Base-by-base conservation (phyloP, 1,140 invertebrate species). In the Diplogasteroides magnus region DNA sequence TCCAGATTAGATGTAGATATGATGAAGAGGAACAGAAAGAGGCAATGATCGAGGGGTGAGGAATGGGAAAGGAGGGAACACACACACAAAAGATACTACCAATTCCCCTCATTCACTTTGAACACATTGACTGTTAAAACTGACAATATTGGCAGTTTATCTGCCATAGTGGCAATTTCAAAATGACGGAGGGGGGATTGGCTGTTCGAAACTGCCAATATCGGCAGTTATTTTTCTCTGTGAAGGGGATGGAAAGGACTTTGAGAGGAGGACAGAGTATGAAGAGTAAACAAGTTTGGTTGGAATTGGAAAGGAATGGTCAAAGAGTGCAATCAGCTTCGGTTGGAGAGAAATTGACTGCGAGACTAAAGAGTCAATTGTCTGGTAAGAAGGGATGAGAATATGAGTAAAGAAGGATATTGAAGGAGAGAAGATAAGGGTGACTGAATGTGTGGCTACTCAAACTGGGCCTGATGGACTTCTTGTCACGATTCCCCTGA, bases 1-100 rank as follows among this genome's bases (percentile, higher is more conserved):
- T 64, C 61, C 69, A 71, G 26, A 63, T 71, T 57, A 64, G 57
- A 3, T 71, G 69, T 31, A 27, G 65, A n/a, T 71, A 71, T 57
- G 61, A 58, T 59, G 31, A 48, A 32, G 59, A 67, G 32, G 65
- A 67, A 11, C 48, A 67, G 11, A 31, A 57, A 29, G 48, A 63
- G 26, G 69, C 62, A 60, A 71, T 65, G 1, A 63, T 71, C 6
- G 63, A 64, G 25, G 69, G 69, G 68, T 69, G 31, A 19, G 27
- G 29, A 29, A 48, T 6, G 31, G 3, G 19, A 32, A 19, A 25
- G 14, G 26, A 13, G 57, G 11, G 23, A 2, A 1, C 19, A 26
- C 15, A 1, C 1, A 15, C 15, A 13, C 2, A 1, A 0, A 29
- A 6, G 13, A 15, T 59, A 57, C 61, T 55, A 0, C 63, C 69